Conservation (phyloP, 2,888 invertebrate species). For the Troilus luridus region DNA sequence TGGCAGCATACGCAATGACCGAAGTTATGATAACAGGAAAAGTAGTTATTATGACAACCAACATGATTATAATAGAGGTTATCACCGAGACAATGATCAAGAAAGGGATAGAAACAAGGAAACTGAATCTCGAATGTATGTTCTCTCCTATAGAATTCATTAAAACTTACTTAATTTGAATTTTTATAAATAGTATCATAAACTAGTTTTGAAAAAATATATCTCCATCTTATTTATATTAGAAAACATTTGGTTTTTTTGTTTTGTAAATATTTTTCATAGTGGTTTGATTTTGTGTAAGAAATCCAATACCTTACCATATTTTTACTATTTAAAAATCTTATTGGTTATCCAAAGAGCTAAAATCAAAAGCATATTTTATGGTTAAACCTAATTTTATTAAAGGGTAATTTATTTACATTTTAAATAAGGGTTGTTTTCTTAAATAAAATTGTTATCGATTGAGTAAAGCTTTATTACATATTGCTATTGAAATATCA, state of each 20-base stretch:
- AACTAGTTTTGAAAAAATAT: neutral
- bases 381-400: no score
- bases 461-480: neutral
- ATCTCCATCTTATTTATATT: neutral
- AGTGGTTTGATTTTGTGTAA: neutral
- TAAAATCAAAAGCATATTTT: no score
- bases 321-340: no score
- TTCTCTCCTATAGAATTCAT: neutral
- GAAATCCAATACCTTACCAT: neutral
- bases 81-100: slow-evolving; percentile 52
- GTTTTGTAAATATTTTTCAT: neutral
- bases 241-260: neutral
- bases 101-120: slow-evolving; percentile 50
- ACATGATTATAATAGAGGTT: slow-evolving; percentile 45
- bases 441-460: neutral
- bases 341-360: no score
- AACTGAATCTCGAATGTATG: slow-evolving; percentile 48
- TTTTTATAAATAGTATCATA: neutral
- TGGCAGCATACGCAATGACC: slow-evolving; percentile 72
- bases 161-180: neutral
- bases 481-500: neutral
- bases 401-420: no score
- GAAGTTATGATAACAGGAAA: slow-evolving; percentile 53
- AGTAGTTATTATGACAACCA: slow-evolving; percentile 56
- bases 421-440: no score